Conservation (phyloP, 1,140 invertebrate genomes). For the Dinothrombium tinctorium region DNA sequence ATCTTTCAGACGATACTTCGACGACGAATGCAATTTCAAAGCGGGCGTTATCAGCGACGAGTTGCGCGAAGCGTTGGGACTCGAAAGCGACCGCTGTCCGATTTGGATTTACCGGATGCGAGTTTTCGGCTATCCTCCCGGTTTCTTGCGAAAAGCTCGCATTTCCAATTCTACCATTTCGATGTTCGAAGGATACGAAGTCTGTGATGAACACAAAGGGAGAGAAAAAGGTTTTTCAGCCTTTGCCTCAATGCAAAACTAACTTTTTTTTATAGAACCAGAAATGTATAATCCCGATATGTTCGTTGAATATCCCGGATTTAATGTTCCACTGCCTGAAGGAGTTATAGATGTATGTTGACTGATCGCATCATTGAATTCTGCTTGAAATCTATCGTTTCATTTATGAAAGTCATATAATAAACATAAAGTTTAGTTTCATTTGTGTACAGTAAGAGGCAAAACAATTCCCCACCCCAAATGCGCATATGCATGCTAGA, state of each 20-base stretch:
- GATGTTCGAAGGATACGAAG: no score
- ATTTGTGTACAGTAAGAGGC: no score
- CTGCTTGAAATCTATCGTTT: not conserved
- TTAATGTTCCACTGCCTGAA: slow-evolving; percentile 35
- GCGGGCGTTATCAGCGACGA: slow-evolving; percentile 17
- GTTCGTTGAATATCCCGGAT: slow-evolving; percentile 64
- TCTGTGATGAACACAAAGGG: not conserved
- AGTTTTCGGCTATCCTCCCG: slow-evolving; percentile 60
- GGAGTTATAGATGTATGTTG: slow-evolving; percentile 21
- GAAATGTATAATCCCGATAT: slow-evolving; percentile 49
- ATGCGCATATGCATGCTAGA: no score
- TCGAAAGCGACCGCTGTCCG: slow-evolving; percentile 45
- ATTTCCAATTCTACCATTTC: slow-evolving; percentile 19
- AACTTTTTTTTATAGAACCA: slow-evolving; percentile 13
- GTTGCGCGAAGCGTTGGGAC: slow-evolving; percentile 45
- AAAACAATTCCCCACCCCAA: no score
- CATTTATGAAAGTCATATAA: slow-evolving; percentile 4
- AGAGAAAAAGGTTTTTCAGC: not conserved
- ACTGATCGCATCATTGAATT: not conserved
- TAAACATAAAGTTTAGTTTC: no score
- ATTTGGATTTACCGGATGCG: slow-evolving; percentile 63
- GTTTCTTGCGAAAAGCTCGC: slow-evolving; percentile 61
- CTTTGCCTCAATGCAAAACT: not conserved
- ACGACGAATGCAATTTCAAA: slow-evolving; percentile 1
- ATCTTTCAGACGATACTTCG: slow-evolving; percentile 6